Evolutionary conservation across 2,113 vertebrate genomes (phyloP).

Genomic region (Tragelaphus imberbis): DNA sequence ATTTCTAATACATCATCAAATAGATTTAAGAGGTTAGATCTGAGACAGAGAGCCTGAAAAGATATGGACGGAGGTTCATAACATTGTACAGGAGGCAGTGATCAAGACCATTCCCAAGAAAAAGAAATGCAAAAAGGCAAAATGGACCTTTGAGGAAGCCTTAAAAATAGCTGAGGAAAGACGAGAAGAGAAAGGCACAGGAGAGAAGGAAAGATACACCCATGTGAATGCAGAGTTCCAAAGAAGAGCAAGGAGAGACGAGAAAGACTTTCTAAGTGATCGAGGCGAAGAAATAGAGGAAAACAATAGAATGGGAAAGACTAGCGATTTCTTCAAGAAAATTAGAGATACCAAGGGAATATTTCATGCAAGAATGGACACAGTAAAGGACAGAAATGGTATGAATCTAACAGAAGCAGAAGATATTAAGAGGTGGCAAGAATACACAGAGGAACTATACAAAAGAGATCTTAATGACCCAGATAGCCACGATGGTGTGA

Average conservation of each 20-base stretch:
- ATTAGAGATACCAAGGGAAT: background rate
- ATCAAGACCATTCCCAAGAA: background rate
- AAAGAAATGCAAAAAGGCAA: background rate
- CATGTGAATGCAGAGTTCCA: background rate
- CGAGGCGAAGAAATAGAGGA: background rate
- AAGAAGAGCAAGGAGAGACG: background rate
- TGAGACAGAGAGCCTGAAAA: background rate
- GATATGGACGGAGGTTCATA: background rate
- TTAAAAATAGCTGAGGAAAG: background rate
- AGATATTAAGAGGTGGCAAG: background rate
- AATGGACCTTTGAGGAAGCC: background rate
- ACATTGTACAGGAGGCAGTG: background rate
- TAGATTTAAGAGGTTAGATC: background rate
- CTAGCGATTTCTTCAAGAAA: background rate
- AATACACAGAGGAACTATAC: background rate
- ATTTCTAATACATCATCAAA: background rate
- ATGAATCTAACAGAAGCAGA: background rate
- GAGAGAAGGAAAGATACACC: background rate
- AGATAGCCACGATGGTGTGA: no score
- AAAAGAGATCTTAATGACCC: no score
- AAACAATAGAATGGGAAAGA: background rate
- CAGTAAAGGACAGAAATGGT: background rate
- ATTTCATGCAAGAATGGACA: background rate
- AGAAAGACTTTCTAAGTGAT: background rate
- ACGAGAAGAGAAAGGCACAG: rapidly evolving